These are phyloP conservation scores for Drosophila atroscutellata DNA, from an alignment of 2,888 invertebrate genomes.

Conservation along the genomic window DNA sequence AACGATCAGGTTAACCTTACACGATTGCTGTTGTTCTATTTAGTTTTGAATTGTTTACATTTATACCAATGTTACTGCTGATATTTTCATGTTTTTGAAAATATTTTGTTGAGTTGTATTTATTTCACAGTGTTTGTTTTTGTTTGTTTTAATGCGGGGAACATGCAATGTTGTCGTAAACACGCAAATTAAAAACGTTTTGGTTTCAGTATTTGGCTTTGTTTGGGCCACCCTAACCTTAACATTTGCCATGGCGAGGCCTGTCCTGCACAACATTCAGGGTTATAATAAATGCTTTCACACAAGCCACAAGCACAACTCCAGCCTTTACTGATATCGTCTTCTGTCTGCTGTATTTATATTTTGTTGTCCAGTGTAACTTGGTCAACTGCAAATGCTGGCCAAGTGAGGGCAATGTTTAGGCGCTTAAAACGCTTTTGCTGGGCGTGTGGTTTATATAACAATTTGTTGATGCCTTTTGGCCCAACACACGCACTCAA, in stretches of 20 bases:
- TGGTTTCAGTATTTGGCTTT: conserved; percentile 21
- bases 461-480: conserved; percentile 75
- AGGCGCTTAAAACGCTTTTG: conserved; percentile 67
- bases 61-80: conserved; percentile 32
- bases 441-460: conserved; percentile 70
- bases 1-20: conserved; percentile 1
- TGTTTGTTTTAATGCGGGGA: conserved; percentile 30
- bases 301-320: conserved; percentile 24
- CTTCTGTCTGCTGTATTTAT: conserved; percentile 25
- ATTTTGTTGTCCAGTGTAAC: conserved; percentile 17
- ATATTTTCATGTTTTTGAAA: conserved; percentile 46
- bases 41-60: conserved; percentile 9
- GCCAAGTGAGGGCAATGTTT: conserved; percentile 68
- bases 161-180: conserved; percentile 69
- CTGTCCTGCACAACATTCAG: conserved; percentile 38
- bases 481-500: conserved; percentile 72
- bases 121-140: conserved; percentile 5
- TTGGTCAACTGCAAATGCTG: conserved; percentile 42
- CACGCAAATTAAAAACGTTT: conserved; percentile 70
- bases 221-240: conserved; percentile 50
- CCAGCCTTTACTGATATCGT: conserved; percentile 43
- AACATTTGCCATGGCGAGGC: conserved; percentile 58
- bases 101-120: conserved; percentile 17
- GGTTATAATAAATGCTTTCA: conserved; percentile 48
- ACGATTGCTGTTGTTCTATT: not conserved